Evolutionary conservation across 2,888 invertebrate species (phyloP).

Genomic region (Mimumesa dahlbomi): DNA sequence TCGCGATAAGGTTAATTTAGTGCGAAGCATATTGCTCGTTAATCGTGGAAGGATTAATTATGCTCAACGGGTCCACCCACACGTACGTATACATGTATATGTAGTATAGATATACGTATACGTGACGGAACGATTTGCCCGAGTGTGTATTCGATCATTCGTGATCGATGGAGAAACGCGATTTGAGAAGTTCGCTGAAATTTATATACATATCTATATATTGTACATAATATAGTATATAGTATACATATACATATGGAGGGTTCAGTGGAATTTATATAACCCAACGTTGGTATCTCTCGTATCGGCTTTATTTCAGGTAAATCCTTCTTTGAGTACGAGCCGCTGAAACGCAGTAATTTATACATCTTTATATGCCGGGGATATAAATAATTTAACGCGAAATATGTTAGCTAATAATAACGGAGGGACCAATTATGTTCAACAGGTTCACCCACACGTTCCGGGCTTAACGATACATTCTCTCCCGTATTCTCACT

Average conservation of each 20-base stretch:
- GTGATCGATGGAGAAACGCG: not conserved
- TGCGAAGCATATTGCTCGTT: constrained; percentile 2
- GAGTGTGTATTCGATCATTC: not conserved
- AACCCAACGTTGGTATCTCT: not conserved
- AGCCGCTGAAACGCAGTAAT: not conserved
- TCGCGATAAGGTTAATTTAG: constrained; percentile 4
- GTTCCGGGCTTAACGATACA: constrained; percentile 31
- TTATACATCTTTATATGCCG: constrained; percentile 4
- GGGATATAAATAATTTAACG: constrained; percentile 44
- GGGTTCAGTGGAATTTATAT: not conserved
- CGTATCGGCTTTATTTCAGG: not conserved
- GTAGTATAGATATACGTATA: no score
- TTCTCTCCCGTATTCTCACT: constrained; percentile 37
- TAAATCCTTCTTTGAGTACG: not conserved
- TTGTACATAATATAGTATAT: no score
- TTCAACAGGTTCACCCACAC: constrained; percentile 55
- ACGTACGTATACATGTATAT: no score
- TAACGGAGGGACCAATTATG: constrained; percentile 50
- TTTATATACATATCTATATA: no score
- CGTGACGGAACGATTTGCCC: not conserved
- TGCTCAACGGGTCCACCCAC: constrained; percentile 12
- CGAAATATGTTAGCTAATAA: constrained; percentile 53
- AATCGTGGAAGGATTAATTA: constrained; percentile 10
- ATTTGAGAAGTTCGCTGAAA: not conserved
- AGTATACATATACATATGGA: no score